Conservation (phyloP, 2,113 vertebrate genomes). For the Thunnus maccoyii region DNA sequence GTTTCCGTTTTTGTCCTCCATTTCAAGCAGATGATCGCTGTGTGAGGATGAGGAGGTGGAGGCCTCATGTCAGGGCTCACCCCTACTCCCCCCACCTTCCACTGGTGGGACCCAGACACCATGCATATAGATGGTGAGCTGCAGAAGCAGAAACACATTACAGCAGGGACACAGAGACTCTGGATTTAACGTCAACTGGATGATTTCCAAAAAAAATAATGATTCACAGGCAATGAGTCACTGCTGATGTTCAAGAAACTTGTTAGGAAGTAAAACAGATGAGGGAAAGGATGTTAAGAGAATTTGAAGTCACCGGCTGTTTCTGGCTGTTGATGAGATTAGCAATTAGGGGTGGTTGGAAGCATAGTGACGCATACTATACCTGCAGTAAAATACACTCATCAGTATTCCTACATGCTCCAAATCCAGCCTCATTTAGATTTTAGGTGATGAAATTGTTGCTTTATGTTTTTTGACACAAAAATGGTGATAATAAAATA, state of each 20-base stretch:
- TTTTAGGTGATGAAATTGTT: background rate
- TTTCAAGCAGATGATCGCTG: background rate
- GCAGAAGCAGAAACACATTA: background rate
- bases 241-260: background rate
- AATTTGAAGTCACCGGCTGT: background rate
- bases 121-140: background rate
- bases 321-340: background rate
- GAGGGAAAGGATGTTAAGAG: background rate
- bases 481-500: background rate
- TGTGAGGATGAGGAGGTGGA: background rate
- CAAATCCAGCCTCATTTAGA: background rate
- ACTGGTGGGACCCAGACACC: background rate
- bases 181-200: background rate
- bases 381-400: background rate
- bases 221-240: background rate
- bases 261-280: background rate
- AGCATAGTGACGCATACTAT: background rate
- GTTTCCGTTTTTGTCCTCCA: no score
- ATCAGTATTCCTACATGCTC: background rate
- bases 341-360: background rate
- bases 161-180: background rate
- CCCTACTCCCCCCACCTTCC: background rate
- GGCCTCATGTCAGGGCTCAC: conserved; percentile 13
- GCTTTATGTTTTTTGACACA: background rate
- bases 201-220: background rate